Percentiles rank a stretch among this genome's conserved stretches.
Evolutionary conservation across 2,888 invertebrate genomes (phyloP).

Genomic region (Leptinotarsa rubiginosa): DNA sequence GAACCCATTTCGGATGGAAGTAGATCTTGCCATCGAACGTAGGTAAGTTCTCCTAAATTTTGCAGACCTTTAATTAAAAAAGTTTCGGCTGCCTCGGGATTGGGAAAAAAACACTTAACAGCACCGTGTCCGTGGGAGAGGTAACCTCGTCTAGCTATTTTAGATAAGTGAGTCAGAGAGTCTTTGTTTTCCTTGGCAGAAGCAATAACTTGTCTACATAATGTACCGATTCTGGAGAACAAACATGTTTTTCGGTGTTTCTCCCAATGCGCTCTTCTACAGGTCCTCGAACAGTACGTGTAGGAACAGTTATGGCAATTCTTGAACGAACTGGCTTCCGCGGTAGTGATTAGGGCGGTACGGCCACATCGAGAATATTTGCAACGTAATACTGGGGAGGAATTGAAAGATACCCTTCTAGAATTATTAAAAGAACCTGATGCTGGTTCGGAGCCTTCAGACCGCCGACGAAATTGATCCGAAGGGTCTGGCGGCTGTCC

Average conservation of each 20-base stretch:
- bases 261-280: conserved; percentile 92
- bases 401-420: conserved; percentile 75
- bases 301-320: conserved; percentile 96
- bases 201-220: conserved; percentile 87
- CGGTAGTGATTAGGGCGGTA: conserved; percentile 76
- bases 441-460: conserved; percentile 73
- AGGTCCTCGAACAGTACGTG: conserved; percentile 92
- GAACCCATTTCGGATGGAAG: conserved; percentile 91
- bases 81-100: conserved; percentile 86
- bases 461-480: conserved; percentile 70
- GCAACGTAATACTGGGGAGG: conserved; percentile 70
- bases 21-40: conserved; percentile 86
- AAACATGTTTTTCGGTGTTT: conserved; percentile 91
- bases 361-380: conserved; percentile 83
- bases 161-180: conserved; percentile 81
- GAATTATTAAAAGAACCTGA: conserved; percentile 60
- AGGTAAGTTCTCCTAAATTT: conserved; percentile 83
- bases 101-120: conserved; percentile 90
- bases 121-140: conserved; percentile 89
- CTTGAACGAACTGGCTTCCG: conserved; percentile 87
- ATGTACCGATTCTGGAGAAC: conserved; percentile 89
- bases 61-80: conserved; percentile 84
- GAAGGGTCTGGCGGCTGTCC: conserved; percentile 49
- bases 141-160: conserved; percentile 86
- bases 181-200: conserved; percentile 83